Evolutionary conservation across 2,888 invertebrate genomes (phyloP), one percentile per base, ranked within the genome.

Genomic region (Dichetophora obliterata): DNA sequence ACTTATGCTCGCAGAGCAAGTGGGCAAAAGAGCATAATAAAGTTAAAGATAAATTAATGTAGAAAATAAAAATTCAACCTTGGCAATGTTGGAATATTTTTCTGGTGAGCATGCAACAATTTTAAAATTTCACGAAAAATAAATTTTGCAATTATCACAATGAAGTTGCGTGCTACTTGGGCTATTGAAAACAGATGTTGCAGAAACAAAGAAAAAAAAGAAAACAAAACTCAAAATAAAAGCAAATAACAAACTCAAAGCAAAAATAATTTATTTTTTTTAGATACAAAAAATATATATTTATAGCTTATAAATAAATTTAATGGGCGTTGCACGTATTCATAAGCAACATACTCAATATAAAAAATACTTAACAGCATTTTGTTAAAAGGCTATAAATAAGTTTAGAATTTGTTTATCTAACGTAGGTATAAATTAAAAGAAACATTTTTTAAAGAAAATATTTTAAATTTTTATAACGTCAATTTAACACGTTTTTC

Each of bases 181-280:
- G 2, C 27, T 48, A 19, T 54, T 31, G 34, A n/a, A 69, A 69
- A 54, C 69, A 69, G 27, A 69, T 69, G 69, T 69, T 54, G 54
- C 16, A n/a, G 5, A 9, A 69, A 31, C n/a, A 14, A 19, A n/a
- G 5, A 9, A 69, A 31, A 31, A 14, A 19, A 22, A n/a, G 3
- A 34, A 34, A 34, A 43, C 1, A 43, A 43, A 43, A 43, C 11
- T 3, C 3, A 43, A 1, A 43, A 37, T 1, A 37, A 43, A 2
- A 43, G 14, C 43, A 43, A 43, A 43, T 11, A 43, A n/a, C 4
- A 37, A 1, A 37, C 14, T 43, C 43, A 3, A 43, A 43, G 14
- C 43, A 43, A 43, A 43, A 43, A 11, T 59, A 27, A 24, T 22
- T 8, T 31, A 0, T 22, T 59, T 54, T 22, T n/a, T 22, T 22